phyloP scores from a whole-genome alignment of 2,113 vertebrate species.

The Sander lucioperca region DNA sequence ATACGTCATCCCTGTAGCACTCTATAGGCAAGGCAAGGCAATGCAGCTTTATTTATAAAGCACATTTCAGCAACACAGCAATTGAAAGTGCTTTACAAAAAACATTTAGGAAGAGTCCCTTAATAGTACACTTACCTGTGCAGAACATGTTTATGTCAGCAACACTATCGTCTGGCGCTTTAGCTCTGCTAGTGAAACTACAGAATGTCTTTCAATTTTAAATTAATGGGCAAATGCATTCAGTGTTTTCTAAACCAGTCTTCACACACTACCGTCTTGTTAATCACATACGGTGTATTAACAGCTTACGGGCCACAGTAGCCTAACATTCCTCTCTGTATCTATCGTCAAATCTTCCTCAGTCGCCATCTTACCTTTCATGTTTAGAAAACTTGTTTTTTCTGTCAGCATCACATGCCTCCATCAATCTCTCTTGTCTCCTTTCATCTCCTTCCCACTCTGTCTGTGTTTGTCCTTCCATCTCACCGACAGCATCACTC shows the following conservation, averaged over 20 bases:
- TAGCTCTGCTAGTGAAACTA: neutral
- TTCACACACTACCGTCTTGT: neutral
- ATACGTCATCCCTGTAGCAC: too few relatives aligned
- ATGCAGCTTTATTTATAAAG: too few relatives aligned
- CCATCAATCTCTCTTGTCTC: slow-evolving; percentile 63
- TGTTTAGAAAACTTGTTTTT: slow-evolving; percentile 36
- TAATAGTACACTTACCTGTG: neutral
- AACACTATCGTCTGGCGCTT: too few relatives aligned
- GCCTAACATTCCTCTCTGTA: neutral
- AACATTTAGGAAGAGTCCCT: neutral
- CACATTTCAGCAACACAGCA: too few relatives aligned
- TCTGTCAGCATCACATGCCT: slow-evolving; percentile 33
- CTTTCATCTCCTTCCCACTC: slow-evolving; percentile 66
- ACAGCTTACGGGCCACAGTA: neutral
- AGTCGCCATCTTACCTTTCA: neutral
- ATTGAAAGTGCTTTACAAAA: too few relatives aligned
- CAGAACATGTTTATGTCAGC: neutral
- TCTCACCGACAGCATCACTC: slow-evolving; percentile 71
- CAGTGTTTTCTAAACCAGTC: neutral
- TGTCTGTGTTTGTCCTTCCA: slow-evolving; percentile 67
- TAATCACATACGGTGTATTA: neutral
- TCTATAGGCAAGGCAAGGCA: too few relatives aligned
- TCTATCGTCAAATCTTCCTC: slow-evolving; percentile 13
- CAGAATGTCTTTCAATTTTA: neutral
- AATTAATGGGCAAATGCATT: neutral